Evolutionary conservation across 1,140 invertebrate species (phyloP).

Genomic region (Trigoniulus corallinus): DNA sequence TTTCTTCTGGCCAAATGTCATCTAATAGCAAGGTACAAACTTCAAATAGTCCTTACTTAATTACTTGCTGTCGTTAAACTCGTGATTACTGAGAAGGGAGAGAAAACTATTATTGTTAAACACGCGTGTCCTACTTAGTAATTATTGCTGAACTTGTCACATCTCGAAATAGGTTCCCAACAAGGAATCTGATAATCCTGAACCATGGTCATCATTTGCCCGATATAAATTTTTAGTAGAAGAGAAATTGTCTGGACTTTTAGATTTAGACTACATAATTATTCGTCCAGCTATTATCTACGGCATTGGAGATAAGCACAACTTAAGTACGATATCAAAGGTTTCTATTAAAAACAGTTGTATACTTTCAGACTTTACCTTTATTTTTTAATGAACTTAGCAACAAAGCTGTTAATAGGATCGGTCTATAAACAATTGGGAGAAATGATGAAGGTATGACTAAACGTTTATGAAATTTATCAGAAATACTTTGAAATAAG

Average conservation of each 20-base stretch:
- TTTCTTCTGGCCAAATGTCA: constrained; percentile 65
- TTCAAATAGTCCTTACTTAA: too few species aligned
- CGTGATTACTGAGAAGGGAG: too few species aligned
- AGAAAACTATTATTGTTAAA: too few species aligned
- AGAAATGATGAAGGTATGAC: constrained; percentile 61
- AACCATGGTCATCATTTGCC: constrained; percentile 67
- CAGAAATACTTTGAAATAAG: background rate
- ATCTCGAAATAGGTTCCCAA: constrained; percentile 36
- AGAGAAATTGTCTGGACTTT: constrained; percentile 45
- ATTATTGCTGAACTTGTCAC: background rate
- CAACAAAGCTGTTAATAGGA: constrained; percentile 63
- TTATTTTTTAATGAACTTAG: constrained; percentile 30
- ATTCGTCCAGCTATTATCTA: constrained; percentile 72
- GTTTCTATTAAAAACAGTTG: background rate
- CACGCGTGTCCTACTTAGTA: too few species aligned
- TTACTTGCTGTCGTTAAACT: too few species aligned
- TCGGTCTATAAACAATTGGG: constrained; percentile 71
- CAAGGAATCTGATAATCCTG: constrained; percentile 51
- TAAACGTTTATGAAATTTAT: constrained; percentile 5
- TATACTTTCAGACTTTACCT: background rate
- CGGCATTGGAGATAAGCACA: constrained; percentile 60
- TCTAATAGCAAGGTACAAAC: constrained; percentile 60
- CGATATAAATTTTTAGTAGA: constrained; percentile 72
- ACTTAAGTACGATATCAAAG: constrained; percentile 45
- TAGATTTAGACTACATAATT: constrained; percentile 57